Evolutionary conservation across 2,888 invertebrate genomes (phyloP), one percentile per base, ranked within the genome.

Genomic region (Lepidochrysops patricia): DNA sequence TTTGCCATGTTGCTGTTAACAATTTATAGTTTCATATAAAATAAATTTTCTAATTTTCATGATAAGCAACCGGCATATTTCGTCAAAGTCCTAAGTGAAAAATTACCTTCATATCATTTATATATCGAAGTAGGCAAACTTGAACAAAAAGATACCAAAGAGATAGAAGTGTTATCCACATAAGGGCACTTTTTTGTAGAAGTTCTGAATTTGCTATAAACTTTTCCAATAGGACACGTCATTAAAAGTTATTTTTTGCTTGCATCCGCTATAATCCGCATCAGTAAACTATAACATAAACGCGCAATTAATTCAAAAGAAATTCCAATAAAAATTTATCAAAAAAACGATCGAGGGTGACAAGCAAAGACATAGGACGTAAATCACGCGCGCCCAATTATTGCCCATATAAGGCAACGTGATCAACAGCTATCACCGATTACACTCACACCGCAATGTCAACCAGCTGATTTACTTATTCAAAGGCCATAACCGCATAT

Each of bases 41-140:
- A n/a, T n/a, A n/a, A n/a, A n/a, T n/a, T n/a, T n/a, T n/a, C n/a
- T n/a, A n/a, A n/a, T n/a, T n/a, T n/a, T n/a, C n/a, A n/a, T n/a
- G n/a, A n/a, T n/a, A n/a, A n/a, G n/a, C n/a, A n/a, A n/a, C n/a
- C n/a, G n/a, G n/a, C n/a, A n/a, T n/a, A n/a, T n/a, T n/a, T n/a
- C n/a, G n/a, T n/a, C n/a, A n/a, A n/a, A n/a, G n/a, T n/a, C n/a
- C n/a, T n/a, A n/a, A n/a, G n/a, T n/a, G n/a, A n/a, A n/a, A n/a
- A n/a, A n/a, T n/a, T n/a, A n/a, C n/a, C n/a, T n/a, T n/a, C n/a
- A n/a, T n/a, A 58, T 29, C 13, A 50, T 26, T 50, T 26, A 50
- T 26, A 26, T 26, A 50, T n/a, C 50, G 12, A 50, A 50, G 50
- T 50, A 50, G 50, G 50, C 26, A 52, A 52, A 52, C 27, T 26